Evolutionary conservation across 2,888 invertebrate species (phyloP), one percentile per base, ranked within the genome.

Genomic region (Lymantria monacha): DNA sequence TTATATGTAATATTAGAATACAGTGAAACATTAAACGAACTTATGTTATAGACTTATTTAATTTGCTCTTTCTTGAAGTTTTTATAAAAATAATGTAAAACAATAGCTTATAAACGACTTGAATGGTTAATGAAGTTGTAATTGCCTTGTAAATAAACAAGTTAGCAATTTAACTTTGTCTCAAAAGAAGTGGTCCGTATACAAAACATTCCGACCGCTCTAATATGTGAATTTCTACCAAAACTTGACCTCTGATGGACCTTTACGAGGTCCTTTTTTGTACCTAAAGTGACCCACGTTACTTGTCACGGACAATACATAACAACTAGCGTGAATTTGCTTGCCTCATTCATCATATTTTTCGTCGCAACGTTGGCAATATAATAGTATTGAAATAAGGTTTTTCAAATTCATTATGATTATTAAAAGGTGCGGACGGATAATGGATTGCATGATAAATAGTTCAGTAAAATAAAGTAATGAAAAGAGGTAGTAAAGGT

Each of bases 291-390:
- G 52, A 66, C 65, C 65, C 65, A 47, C 55, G 66, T 66, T 63
- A 66, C 43, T 49, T 51, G 66, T 59, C 66, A 63, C 41, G 36
- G 43, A 63, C 61, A 66, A 66, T 63, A 53, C 54, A 45, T 47
- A 56, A 53, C 56, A 55, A 46, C 45, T 53, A 50, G 41, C 30
- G 36, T 42, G 42, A 43, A 51, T 53, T 41, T 12, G 51, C 41
- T 41, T 42, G 46, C 42, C 15, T 42, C 48, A 57, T 63, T 61
- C 55, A 66, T 61, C 63, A 61, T 55, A 56, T 66, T 61, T 57
- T 56, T 22, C 22, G 22, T 22, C 22, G 55, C 44, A 44, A 30
- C 47, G 51, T 44, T 53, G 40, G 31, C 44, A 49, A 36, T 41
- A 36, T 44, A 49, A 53, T 38, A 38, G 7, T 12, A 38, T 38